Conservation (phyloP, 2,888 invertebrate genomes). For the Alviniconcha strummeri region DNA sequence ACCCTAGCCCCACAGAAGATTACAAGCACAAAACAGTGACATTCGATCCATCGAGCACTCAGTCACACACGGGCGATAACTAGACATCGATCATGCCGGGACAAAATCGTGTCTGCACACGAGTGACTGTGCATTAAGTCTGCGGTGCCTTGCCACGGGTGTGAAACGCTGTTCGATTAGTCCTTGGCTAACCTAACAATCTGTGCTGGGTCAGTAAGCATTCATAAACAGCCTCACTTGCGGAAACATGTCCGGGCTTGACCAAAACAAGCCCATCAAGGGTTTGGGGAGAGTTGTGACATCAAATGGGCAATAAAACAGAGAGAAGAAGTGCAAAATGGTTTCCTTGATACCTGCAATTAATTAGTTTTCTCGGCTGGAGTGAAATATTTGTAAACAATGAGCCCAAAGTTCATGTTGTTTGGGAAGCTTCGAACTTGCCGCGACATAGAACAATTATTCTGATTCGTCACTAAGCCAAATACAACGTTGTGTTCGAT, state of each 20-base stretch:
- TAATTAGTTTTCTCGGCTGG: not conserved
- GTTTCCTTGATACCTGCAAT: not conserved
- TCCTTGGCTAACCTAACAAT: too few relatives aligned
- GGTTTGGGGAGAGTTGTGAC: too few relatives aligned
- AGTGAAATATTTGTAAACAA: not conserved
- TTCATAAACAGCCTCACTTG: not conserved
- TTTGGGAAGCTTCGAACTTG: slow-evolving; percentile 38
- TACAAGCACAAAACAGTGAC: too few relatives aligned
- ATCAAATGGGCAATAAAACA: too few relatives aligned
- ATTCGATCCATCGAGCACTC: too few relatives aligned
- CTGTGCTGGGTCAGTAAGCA: too few relatives aligned
- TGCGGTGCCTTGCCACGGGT: not conserved
- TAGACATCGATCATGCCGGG: too few relatives aligned
- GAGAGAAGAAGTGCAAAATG: too few relatives aligned
- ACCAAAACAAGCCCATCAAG: too few relatives aligned
- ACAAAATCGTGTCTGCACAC: slow-evolving; percentile 18
- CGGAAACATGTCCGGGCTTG: too few relatives aligned
- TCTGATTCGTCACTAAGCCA: slow-evolving; percentile 27
- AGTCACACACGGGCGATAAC: too few relatives aligned
- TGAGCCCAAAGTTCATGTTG: slow-evolving; percentile 10
- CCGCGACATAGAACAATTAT: slow-evolving; percentile 29
- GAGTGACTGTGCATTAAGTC: not conserved
- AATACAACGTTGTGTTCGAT: slow-evolving; percentile 5
- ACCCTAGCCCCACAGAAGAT: too few relatives aligned
- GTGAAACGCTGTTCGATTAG: not conserved